These are phyloP conservation scores for Cariama cristata DNA, from an alignment of 2,113 vertebrate species.

Conservation along the genomic window DNA sequence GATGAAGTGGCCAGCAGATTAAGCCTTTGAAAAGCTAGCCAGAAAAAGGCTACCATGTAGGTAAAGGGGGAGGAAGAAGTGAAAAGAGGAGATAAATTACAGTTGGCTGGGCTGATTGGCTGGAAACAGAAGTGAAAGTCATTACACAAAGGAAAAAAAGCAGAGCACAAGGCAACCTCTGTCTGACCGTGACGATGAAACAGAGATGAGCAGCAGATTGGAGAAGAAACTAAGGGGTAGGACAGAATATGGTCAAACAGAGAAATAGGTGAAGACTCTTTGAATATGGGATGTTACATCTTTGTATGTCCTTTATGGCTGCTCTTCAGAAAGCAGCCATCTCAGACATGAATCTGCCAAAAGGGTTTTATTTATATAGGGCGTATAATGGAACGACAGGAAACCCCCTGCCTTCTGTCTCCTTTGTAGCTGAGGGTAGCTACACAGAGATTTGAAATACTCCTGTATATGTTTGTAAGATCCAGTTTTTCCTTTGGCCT, in stretches of 20 bases:
- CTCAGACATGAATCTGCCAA: background rate
- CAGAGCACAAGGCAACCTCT: background rate
- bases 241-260: background rate
- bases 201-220: background rate
- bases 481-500: background rate
- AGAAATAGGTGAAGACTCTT: background rate
- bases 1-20: background rate
- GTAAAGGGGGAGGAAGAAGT: background rate
- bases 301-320: background rate
- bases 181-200: background rate
- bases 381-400: background rate
- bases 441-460: background rate
- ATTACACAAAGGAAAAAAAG: background rate
- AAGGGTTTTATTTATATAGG: background rate
- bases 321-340: background rate
- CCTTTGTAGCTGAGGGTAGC: background rate
- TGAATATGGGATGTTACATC: background rate
- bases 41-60: background rate
- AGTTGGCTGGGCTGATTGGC: background rate
- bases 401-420: background rate
- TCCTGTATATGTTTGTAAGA: background rate
- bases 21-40: background rate
- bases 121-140: background rate
- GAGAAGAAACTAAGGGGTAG: background rate
- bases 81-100: background rate